These are phyloP conservation scores for Drosophila funebris DNA, from an alignment of 1,140 invertebrate species.

Conservation along the genomic window DNA sequence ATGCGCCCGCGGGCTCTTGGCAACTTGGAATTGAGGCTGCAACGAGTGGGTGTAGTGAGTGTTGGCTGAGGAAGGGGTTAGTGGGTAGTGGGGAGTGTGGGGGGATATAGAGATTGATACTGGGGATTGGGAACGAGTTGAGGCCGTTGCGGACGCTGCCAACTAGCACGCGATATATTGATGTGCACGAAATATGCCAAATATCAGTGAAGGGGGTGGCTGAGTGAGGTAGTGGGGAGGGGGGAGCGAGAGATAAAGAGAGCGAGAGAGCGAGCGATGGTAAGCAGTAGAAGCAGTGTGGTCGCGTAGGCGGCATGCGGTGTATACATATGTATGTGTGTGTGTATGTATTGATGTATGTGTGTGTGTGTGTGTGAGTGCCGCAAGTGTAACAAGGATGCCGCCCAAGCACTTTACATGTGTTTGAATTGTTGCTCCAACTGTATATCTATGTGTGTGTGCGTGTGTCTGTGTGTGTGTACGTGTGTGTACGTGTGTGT, in stretches of 20 bases:
- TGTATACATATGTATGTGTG: not conserved
- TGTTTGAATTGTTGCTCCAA: constrained; percentile 28
- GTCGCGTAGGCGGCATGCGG: not conserved
- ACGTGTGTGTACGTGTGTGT: constrained; percentile 4
- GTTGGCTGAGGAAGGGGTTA: not conserved
- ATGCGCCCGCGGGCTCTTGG: constrained; percentile 66
- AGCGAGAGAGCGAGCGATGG: not conserved
- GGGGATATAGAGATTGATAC: not conserved
- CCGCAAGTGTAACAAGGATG: constrained; percentile 36
- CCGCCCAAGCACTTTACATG: constrained; percentile 51
- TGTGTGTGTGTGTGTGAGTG: not conserved
- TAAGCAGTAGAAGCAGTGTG: not conserved
- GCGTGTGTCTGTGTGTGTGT: not conserved
- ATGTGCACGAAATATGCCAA: constrained; percentile 78
- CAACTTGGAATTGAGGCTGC: constrained; percentile 45
- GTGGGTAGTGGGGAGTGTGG: not conserved
- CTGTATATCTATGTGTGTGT: not conserved
- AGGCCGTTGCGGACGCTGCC: constrained; percentile 56
- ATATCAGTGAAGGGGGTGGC: constrained; percentile 46
- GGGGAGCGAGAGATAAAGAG: not conserved
- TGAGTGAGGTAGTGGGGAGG: not conserved
- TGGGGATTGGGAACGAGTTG: constrained; percentile 12
- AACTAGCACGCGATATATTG: constrained; percentile 79
- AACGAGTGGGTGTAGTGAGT: not conserved
- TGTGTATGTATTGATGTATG: no score